Percentiles rank a stretch among this genome's conserved stretches.
Evolutionary conservation across 2,888 invertebrate genomes (phyloP).

Genomic region (Macrosiphum euphorbiae): DNA sequence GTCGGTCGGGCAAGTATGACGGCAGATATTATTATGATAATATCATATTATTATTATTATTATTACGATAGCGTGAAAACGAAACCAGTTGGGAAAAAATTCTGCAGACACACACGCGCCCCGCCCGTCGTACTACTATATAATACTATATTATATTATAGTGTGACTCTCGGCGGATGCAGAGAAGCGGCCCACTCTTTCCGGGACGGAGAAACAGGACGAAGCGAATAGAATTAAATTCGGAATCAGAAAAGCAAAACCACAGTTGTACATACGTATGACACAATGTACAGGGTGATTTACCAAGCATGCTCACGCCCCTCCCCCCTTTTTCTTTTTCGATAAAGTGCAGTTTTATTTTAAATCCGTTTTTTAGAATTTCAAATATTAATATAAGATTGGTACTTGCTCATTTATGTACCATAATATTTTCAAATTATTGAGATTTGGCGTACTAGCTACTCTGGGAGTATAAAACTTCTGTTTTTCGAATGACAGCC

Average conservation of each 20-base stretch:
- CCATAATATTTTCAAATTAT: too few relatives aligned
- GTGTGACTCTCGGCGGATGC: neutral
- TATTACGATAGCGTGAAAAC: neutral
- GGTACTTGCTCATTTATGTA: too few relatives aligned
- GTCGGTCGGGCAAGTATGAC: neutral
- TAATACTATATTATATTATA: too few relatives aligned
- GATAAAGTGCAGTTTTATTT: too few relatives aligned
- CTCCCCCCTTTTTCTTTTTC: too few relatives aligned
- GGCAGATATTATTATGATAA: neutral
- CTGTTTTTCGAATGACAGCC: too few relatives aligned
- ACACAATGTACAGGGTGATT: neutral
- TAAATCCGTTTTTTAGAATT: too few relatives aligned
- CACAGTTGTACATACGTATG: neutral
- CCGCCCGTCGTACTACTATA: neutral
- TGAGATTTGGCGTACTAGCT: too few relatives aligned
- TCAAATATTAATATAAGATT: too few relatives aligned
- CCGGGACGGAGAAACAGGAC: neutral
- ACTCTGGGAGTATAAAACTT: too few relatives aligned
- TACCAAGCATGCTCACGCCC: too few relatives aligned
- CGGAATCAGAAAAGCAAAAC: neutral
- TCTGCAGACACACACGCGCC: neutral
- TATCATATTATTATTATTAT: neutral
- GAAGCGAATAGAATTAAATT: neutral
- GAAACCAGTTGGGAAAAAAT: neutral
- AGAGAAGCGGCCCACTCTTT: slow-evolving; percentile 17